Percentiles rank a stretch among this genome's conserved stretches.
Conservation (phyloP, 2,888 invertebrate species). For the Tachystola acroxantha region DNA sequence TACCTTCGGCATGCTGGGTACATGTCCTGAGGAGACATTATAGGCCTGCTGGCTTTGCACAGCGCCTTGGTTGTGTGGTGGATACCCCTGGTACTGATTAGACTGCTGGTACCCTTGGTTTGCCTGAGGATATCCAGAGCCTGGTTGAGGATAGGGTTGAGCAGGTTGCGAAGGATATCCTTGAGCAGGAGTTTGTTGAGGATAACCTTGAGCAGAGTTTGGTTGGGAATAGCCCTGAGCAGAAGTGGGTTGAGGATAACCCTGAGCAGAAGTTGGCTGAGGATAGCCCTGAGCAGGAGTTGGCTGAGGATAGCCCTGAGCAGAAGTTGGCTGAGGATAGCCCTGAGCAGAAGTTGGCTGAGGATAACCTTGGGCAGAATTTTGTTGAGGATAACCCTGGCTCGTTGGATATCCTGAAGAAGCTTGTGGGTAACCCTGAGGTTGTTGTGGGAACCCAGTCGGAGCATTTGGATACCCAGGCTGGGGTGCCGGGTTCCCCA, state of each 20-base stretch:
- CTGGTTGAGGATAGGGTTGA: constrained; percentile 24
- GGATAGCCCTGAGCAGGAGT: constrained; percentile 30
- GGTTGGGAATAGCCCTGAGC: constrained; percentile 36
- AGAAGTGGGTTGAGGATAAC: constrained; percentile 35
- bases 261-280: constrained; percentile 33
- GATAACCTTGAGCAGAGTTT: constrained; percentile 35
- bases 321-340: constrained; percentile 18
- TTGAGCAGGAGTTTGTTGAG: constrained; percentile 33
- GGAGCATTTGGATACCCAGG: constrained; percentile 44
- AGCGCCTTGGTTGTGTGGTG: constrained; percentile 31
- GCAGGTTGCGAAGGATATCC: constrained; percentile 28
- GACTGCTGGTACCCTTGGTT: constrained; percentile 32
- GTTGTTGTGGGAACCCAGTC: constrained; percentile 49
- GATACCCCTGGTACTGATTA: constrained; percentile 46
- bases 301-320: constrained; percentile 35
- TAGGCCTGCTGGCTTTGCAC: constrained; percentile 41
- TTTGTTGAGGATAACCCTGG: constrained; percentile 34
- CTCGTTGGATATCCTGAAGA: constrained; percentile 23
- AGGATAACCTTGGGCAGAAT: constrained; percentile 28
- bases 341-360: constrained; percentile 20
- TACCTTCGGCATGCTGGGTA: constrained; percentile 48
- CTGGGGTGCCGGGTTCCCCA: constrained; percentile 58
- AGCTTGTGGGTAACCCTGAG: constrained; percentile 25
- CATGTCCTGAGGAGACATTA: constrained; percentile 39
- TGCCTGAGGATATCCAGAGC: constrained; percentile 26